Evolutionary conservation across 2,888 invertebrate genomes (phyloP), one percentile per base, ranked within the genome.

Genomic region (Volucella inanis): DNA sequence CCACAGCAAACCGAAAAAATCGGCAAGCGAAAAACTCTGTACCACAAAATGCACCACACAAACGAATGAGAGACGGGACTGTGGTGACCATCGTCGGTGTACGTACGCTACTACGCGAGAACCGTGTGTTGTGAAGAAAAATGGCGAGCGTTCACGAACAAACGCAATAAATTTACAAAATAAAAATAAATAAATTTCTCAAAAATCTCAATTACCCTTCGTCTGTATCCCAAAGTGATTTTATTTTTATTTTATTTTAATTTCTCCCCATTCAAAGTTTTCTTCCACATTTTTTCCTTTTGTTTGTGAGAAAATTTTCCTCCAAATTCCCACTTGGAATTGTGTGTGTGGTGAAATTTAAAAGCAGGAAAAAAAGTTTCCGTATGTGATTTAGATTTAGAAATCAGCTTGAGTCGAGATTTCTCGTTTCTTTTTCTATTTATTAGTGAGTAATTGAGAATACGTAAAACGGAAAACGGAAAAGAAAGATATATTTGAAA

Each of bases 81-180:
- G 85, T 81, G 76, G 85, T 77, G 85, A 85, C 71, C 85, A 85
- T 68, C 81, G 85, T 85, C 85, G 85, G 80, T 79, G 75, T 80
- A 76, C 75, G 74, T 71, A 85, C 83, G 83, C 77, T 83, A 81
- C 70, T 75, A 83, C 84, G 84, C 84, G 84, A 82, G 64, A 85
- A 72, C 71, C 80, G 72, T 81, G 81, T 85, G 81, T 85, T 81
- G 85, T 80, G 85, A 85, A 78, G 64, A 81, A 86, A 86, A 78
- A 86, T 86, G 86, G 86, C 86, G 82, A 82, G 82, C 86, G 86
- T 82, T 82, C 64, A 70, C 76, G 76, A 77, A 77, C 72, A 86
- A 82, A 86, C 86, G 77, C 86, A 82, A 55, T 86, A 78, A 86
- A 55, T 72, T 74, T 57, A 55, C 39, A 54, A 70, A 74, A 47